Percentiles rank a stretch among this genome's conserved stretches.
Evolutionary conservation across 1,140 invertebrate species (phyloP).

Genomic region (Drosophila micromelanica): DNA sequence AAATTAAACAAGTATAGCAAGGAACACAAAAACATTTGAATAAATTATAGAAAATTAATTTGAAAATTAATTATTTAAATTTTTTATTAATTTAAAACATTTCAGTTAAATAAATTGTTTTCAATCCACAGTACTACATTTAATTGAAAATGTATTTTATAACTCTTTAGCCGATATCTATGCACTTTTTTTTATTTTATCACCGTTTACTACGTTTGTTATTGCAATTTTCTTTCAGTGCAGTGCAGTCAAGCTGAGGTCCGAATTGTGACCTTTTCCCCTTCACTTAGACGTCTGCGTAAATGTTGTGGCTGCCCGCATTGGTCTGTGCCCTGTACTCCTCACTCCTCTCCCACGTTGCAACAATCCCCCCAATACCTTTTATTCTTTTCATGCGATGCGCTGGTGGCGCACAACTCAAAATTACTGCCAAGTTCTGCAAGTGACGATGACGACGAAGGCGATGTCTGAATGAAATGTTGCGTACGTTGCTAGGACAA

Average conservation of each 20-base stretch:
- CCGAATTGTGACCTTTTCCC: slow-evolving; percentile 16
- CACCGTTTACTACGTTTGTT: not conserved
- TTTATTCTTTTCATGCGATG: slow-evolving; percentile 35
- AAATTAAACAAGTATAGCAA: not conserved
- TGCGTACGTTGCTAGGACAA: slow-evolving; percentile 62
- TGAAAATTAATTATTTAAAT: no score
- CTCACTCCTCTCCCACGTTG: not conserved
- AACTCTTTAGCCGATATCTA: no score
- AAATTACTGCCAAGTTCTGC: slow-evolving; percentile 81
- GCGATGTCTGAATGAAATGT: slow-evolving; percentile 48
- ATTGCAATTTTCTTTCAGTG: slow-evolving; percentile 12
- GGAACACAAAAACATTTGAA: no score
- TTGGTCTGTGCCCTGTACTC: slow-evolving; percentile 48
- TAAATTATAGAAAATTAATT: no score
- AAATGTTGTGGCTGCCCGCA: slow-evolving; percentile 73
- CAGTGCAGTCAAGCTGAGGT: slow-evolving; percentile 7
- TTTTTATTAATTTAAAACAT: no score
- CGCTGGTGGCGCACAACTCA: slow-evolving; percentile 55
- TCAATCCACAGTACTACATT: no score
- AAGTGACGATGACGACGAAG: slow-evolving; percentile 64
- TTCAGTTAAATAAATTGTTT: no score
- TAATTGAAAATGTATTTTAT: no score
- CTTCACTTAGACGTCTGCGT: slow-evolving; percentile 51
- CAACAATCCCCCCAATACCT: not conserved
- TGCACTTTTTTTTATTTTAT: not conserved